Conservation (phyloP, 2,113 vertebrate species). For the Andinoacara biseriatus region DNA sequence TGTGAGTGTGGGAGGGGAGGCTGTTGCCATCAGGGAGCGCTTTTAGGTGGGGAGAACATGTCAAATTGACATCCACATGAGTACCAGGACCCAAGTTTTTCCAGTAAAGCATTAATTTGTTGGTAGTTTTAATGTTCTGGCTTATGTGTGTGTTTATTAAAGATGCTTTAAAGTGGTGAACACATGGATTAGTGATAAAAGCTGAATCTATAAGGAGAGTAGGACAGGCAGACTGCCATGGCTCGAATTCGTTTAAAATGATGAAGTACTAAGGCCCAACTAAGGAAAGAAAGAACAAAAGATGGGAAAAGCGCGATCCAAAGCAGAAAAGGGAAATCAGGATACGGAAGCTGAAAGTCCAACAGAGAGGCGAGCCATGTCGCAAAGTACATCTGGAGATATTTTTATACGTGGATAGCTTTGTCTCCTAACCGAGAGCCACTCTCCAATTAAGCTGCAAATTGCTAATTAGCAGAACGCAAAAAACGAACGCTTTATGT, state of each 20-base stretch:
- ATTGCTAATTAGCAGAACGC: slow-evolving; percentile 86
- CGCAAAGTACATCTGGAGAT: slow-evolving; percentile 73
- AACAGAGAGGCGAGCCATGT: slow-evolving; percentile 28
- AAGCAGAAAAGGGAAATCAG: slow-evolving; percentile 3
- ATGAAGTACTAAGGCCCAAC: not conserved
- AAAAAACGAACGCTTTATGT: slow-evolving; percentile 84
- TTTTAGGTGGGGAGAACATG: not conserved
- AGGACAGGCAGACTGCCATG: not conserved
- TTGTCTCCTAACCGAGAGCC: slow-evolving; percentile 79
- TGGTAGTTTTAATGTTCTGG: not conserved
- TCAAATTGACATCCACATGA: not conserved
- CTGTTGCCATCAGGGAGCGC: not conserved
- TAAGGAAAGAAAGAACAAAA: not conserved
- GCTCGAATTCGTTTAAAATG: not conserved
- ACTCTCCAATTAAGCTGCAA: slow-evolving; percentile 86
- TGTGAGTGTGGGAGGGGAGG: not conserved
- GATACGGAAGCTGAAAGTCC: slow-evolving; percentile 14
- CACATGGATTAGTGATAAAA: not conserved
- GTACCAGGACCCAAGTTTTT: not conserved
- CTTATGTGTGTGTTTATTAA: not conserved
- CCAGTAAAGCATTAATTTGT: not conserved
- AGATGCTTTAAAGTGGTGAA: not conserved
- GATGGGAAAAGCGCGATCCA: not conserved
- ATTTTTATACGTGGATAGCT: slow-evolving; percentile 80
- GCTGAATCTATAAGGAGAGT: not conserved